These are phyloP conservation scores for Saxidomus purpurata DNA, from an alignment of 1,140 invertebrate species.

Conservation along the genomic window DNA sequence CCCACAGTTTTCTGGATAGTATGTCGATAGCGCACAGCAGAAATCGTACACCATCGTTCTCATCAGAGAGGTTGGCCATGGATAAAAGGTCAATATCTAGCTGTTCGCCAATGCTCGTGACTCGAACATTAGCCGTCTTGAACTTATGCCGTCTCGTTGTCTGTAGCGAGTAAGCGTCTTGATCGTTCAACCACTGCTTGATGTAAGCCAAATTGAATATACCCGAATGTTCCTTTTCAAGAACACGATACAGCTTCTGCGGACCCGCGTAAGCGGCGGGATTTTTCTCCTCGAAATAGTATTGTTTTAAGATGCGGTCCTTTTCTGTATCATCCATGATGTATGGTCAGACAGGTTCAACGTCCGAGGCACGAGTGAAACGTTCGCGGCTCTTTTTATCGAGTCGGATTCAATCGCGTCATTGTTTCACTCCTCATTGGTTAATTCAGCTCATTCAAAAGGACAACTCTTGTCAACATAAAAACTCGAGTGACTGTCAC, in stretches of 20 bases:
- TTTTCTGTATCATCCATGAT: neutral
- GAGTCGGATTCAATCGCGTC: too few species aligned
- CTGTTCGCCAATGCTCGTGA: constrained; percentile 49
- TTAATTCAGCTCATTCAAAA: too few species aligned
- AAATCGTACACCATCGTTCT: constrained; percentile 63
- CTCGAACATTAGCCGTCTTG: constrained; percentile 48
- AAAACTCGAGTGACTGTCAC: too few species aligned
- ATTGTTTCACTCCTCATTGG: too few species aligned
- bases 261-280: constrained; percentile 31
- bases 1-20: constrained; percentile 64
- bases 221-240: constrained; percentile 40
- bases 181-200: constrained; percentile 53
- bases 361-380: too few species aligned
- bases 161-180: constrained; percentile 59
- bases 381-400: too few species aligned
- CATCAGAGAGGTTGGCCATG: constrained; percentile 51
- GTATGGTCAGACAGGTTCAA: too few species aligned
- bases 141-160: constrained; percentile 34
- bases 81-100: constrained; percentile 65
- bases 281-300: constrained; percentile 39
- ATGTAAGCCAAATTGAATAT: constrained; percentile 29
- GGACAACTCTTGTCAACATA: too few species aligned
- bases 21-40: constrained; percentile 63
- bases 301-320: constrained; percentile 24
- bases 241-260: constrained; percentile 3